Conservation (phyloP, 2,113 vertebrate species). For the Telmatochromis sp. region DNA sequence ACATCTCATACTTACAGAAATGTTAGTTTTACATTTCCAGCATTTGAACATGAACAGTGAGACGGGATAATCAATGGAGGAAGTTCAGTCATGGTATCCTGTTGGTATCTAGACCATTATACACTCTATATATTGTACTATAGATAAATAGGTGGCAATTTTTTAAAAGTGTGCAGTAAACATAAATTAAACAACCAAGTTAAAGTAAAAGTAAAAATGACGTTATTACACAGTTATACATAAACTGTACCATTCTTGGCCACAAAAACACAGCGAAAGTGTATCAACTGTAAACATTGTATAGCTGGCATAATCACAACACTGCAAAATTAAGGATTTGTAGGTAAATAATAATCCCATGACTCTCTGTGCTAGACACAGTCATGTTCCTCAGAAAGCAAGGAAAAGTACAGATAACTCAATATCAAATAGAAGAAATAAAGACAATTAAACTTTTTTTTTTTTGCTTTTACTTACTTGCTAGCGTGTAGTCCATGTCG, state of each 20-base stretch:
- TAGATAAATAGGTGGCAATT: background rate
- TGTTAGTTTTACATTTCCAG: background rate
- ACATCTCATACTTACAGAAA: background rate
- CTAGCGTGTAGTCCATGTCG: conserved; percentile 84
- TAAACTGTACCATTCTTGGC: background rate
- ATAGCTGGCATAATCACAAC: background rate
- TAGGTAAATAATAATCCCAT: background rate
- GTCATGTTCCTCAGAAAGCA: background rate
- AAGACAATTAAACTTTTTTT: background rate
- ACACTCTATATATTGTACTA: background rate
- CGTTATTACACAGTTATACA: background rate
- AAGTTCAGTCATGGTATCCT: background rate
- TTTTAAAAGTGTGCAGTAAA: background rate
- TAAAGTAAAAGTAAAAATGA: background rate
- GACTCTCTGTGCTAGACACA: background rate
- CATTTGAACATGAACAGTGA: background rate
- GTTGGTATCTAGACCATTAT: background rate
- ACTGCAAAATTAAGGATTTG: background rate
- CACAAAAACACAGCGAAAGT: background rate
- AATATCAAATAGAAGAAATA: background rate
- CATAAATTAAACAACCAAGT: background rate
- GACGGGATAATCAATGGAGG: background rate
- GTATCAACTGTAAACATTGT: background rate
- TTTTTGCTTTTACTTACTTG: conserved; percentile 57
- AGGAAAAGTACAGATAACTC: background rate